These are phyloP conservation scores for Toxonevra muliebris DNA, from an alignment of 2,888 invertebrate species.

Conservation along the genomic window DNA sequence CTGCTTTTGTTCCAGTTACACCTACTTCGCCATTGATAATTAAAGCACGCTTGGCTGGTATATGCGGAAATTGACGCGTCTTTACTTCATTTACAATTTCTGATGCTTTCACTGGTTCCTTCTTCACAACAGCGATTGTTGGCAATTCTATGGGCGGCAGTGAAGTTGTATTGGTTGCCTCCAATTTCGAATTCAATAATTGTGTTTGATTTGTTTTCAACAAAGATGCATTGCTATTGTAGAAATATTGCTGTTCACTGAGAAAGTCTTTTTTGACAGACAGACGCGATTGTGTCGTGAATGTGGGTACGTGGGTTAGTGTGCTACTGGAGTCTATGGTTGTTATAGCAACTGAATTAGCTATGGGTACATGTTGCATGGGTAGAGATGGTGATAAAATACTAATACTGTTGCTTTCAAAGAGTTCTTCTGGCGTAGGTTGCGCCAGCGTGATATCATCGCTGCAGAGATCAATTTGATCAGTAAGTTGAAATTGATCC, in stretches of 20 bases:
- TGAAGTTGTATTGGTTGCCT: constrained; percentile 33
- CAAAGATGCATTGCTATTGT: constrained; percentile 16
- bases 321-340: background rate
- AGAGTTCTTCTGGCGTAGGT: constrained; percentile 41
- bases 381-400: constrained; percentile 20
- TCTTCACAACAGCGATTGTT: constrained; percentile 52
- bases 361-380: background rate
- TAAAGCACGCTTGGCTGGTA: constrained; percentile 51
- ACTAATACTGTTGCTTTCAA: constrained; percentile 51
- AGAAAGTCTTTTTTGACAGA: too few species aligned
- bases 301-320: background rate
- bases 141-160: constrained; percentile 50
- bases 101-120: constrained; percentile 45
- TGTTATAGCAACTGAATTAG: background rate
- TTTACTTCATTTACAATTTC: constrained; percentile 49
- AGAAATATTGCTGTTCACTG: background rate
- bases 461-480: constrained; percentile 59
- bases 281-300: background rate
- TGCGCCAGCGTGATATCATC: constrained; percentile 53
- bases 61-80: constrained; percentile 47
- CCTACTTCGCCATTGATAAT: constrained; percentile 43
- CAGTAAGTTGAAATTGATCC: constrained; percentile 61
- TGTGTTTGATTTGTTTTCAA: constrained; percentile 21
- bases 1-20: background rate
- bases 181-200: background rate